Evolutionary conservation across 2,113 vertebrate species (phyloP).

Genomic region (Rhagologus leucostigma): DNA sequence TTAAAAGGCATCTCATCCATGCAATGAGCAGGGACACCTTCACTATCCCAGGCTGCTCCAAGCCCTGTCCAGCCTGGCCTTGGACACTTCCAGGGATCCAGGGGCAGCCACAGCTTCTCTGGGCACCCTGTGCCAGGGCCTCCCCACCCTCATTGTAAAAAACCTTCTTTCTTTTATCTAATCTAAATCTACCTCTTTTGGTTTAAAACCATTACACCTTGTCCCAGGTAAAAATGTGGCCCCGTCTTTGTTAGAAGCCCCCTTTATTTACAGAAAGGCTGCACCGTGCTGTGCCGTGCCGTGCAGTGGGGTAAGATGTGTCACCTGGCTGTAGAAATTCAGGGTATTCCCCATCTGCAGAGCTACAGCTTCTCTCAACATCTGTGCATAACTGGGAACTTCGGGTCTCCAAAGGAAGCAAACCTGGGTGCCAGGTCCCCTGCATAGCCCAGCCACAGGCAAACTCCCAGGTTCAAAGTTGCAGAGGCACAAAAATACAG

Average conservation of each 20-base stretch:
- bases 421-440: neutral
- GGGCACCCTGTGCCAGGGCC: neutral
- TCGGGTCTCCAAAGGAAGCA: neutral
- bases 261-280: neutral
- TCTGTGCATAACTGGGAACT: neutral
- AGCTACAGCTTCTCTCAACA: neutral
- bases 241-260: no score
- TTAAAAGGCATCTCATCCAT: neutral
- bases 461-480: neutral
- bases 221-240: neutral
- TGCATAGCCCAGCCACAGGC: neutral
- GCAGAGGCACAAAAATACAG: neutral
- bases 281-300: neutral
- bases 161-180: neutral
- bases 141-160: neutral
- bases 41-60: neutral
- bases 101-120: neutral
- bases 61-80: rapidly evolving
- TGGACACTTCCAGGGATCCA: neutral
- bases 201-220: neutral
- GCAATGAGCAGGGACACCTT: neutral
- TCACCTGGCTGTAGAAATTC: neutral
- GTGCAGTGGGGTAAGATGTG: neutral
- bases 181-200: neutral
- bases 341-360: neutral